phyloP scores from a whole-genome alignment of 2,113 vertebrate genomes.

The Camelus bactrianus region DNA sequence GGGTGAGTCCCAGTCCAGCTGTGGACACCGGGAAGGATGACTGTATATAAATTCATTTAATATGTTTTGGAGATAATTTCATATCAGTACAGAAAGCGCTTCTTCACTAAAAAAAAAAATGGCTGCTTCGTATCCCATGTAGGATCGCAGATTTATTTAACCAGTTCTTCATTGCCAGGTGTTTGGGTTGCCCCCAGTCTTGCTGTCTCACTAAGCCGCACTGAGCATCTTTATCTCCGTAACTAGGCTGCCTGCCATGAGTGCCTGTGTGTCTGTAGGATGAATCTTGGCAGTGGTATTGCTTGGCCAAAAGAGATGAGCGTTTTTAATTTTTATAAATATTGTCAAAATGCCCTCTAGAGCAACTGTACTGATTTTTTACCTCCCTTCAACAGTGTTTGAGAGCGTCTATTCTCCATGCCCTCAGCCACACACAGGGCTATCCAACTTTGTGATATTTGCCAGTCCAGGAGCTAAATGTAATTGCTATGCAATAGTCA shows the following conservation, averaged over 20 bases:
- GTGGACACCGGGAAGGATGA: background rate
- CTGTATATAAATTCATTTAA: background rate
- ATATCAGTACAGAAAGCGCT: background rate
- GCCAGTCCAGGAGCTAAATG: background rate
- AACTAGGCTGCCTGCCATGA: background rate
- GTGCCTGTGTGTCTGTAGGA: background rate
- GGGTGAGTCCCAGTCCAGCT: background rate
- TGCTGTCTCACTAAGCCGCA: background rate
- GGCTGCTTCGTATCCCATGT: background rate
- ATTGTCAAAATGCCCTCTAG: background rate
- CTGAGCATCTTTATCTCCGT: background rate
- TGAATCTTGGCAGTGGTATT: background rate
- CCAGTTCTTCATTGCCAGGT: background rate
- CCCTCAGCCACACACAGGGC: background rate
- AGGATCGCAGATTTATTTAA: background rate
- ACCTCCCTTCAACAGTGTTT: background rate
- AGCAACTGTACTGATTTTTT: background rate
- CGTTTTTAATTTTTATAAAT: slow-evolving; percentile 20
- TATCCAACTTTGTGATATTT: background rate
- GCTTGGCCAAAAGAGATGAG: background rate
- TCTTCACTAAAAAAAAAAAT: background rate
- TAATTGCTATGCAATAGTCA: background rate
- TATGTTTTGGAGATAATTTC: background rate
- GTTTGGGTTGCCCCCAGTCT: background rate
- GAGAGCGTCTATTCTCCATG: background rate